Conservation (phyloP, 2,797 vertebrate species). For the Hyperoplus lanceolatus region DNA sequence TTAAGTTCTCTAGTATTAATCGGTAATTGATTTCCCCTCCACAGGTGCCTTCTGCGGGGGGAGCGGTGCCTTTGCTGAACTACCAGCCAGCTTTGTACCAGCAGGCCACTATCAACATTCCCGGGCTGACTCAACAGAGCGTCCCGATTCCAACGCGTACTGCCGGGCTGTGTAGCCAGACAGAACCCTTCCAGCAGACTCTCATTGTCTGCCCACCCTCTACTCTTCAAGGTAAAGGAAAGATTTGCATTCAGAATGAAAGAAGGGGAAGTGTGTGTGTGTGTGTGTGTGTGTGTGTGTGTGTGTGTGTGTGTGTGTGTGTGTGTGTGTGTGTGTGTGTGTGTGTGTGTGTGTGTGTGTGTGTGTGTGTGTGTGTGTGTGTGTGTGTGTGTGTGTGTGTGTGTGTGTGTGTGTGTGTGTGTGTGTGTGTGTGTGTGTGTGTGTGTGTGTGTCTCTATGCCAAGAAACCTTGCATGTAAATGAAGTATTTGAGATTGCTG, state of each 20-base stretch:
- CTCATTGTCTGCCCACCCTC: conserved; percentile 97
- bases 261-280: neutral
- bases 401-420: too few species aligned
- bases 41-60: conserved; percentile 95
- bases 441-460: neutral
- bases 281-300: too few species aligned
- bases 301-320: too few species aligned
- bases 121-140: conserved; percentile 94
- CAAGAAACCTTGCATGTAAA: neutral
- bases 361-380: too few species aligned
- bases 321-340: too few species aligned
- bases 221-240: conserved; percentile 91
- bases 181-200: conserved; percentile 98
- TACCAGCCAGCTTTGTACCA: conserved; percentile 98
- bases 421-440: too few species aligned
- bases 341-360: too few species aligned
- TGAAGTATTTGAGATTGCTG: neutral
- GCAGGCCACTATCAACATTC: conserved; percentile 96
- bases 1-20: conserved; percentile 42
- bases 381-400: too few species aligned
- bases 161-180: conserved; percentile 93
- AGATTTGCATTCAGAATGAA: neutral
- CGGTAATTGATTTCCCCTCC: conserved; percentile 79
- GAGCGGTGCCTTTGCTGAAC: conserved; percentile 95
- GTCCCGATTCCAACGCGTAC: conserved; percentile 94